phyloP scores from a whole-genome alignment of 2,113 vertebrate species.

The Megaleporinus macrocephalus region DNA sequence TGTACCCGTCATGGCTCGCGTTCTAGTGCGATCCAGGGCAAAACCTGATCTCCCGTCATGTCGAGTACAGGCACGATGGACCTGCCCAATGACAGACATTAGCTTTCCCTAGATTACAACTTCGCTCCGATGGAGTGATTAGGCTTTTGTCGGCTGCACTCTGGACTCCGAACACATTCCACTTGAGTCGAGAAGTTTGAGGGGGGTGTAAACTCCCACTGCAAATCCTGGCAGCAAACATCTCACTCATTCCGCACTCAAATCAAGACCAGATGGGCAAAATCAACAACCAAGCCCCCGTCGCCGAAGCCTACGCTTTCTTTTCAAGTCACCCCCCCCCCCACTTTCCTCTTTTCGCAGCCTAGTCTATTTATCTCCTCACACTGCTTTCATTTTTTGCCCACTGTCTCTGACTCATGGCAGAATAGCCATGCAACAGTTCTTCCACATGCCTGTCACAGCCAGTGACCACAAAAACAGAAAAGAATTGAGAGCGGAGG shows the following conservation, averaged over 20 bases:
- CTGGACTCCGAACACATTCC: not conserved
- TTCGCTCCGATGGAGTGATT: not conserved
- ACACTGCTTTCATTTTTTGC: constrained; percentile 10
- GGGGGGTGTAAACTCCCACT: not conserved
- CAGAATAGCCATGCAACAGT: constrained; percentile 1
- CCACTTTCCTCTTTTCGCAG: not conserved
- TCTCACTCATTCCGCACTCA: constrained; percentile 62
- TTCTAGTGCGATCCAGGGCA: too few species aligned
- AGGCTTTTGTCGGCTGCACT: not conserved
- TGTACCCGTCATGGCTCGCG: not conserved
- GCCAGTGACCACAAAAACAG: not conserved
- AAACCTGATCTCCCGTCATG: not conserved
- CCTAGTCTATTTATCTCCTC: constrained; percentile 35
- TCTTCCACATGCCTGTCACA: not conserved
- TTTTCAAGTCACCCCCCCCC: not conserved
- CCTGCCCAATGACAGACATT: too few species aligned
- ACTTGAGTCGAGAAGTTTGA: not conserved
- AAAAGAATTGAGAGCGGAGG: not conserved
- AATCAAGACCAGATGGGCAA: constrained; percentile 71
- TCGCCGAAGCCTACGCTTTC: constrained; percentile 6
- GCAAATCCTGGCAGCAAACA: constrained; percentile 63
- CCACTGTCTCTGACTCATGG: constrained; percentile 19
- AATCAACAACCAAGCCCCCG: constrained; percentile 51
- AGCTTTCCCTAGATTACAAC: not conserved
- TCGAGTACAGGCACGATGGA: not conserved